Percentiles rank a stretch among this genome's conserved stretches.
Conservation (phyloP, 2,797 vertebrate genomes). For the Scolopax rusticola region DNA sequence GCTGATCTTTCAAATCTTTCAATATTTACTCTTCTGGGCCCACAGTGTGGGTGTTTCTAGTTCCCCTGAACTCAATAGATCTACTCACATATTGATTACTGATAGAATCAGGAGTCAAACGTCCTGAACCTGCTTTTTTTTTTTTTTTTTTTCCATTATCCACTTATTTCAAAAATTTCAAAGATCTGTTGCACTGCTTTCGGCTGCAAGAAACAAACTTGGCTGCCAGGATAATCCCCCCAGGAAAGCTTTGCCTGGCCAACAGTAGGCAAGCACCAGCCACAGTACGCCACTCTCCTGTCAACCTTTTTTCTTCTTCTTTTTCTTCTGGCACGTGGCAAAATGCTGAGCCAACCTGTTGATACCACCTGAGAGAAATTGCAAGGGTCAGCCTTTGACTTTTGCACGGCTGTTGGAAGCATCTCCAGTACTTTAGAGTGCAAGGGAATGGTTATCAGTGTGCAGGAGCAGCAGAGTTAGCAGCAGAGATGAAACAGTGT, state of each 20-base stretch:
- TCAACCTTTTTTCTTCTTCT: not conserved
- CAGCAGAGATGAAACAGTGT: not conserved
- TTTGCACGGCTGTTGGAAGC: not conserved
- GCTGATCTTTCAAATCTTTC: not conserved
- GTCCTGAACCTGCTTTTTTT: not conserved
- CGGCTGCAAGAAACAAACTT: not conserved
- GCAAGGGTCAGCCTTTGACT: constrained; percentile 30
- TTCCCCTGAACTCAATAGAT: not conserved
- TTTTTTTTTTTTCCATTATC: not conserved
- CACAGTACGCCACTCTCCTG: fast-evolving
- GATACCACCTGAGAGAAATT: not conserved
- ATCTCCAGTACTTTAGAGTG: not conserved
- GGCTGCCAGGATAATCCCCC: not conserved
- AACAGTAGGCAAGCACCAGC: not conserved
- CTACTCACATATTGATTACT: not conserved
- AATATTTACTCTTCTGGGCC: not conserved
- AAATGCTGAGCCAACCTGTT: not conserved
- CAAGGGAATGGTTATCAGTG: not conserved
- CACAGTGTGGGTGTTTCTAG: not conserved
- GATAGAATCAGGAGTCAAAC: not conserved
- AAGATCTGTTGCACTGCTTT: not conserved
- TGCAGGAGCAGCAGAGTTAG: not conserved
- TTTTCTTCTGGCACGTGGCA: not conserved
- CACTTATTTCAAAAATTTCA: not conserved
- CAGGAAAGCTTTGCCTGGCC: not conserved